Evolutionary conservation across 2,888 invertebrate species (phyloP).

Genomic region (Dorcus parallelipipedus): DNA sequence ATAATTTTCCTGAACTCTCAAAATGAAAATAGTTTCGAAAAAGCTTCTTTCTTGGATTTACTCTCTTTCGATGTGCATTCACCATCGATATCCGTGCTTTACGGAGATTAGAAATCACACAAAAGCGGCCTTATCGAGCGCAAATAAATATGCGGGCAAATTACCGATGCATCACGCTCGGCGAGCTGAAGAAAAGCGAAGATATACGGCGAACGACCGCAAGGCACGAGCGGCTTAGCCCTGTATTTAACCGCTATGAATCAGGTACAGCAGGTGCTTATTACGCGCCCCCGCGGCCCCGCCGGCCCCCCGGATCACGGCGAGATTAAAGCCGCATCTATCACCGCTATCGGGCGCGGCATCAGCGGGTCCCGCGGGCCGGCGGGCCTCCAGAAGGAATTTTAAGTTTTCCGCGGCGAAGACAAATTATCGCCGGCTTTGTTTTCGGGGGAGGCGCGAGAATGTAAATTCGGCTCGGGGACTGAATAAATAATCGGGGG

Average conservation of each 20-base stretch:
- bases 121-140: conserved; percentile 8
- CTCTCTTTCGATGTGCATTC: background rate
- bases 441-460: too few species aligned
- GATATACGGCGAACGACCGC: conserved; percentile 17
- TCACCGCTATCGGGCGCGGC: conserved; percentile 28
- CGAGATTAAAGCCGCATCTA: conserved; percentile 30
- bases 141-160: conserved; percentile 15
- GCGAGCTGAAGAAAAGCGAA: conserved; percentile 19
- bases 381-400: background rate
- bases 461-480: too few species aligned
- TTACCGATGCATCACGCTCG: conserved; percentile 17
- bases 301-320: conserved; percentile 19
- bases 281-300: conserved; percentile 29
- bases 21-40: too few species aligned
- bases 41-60: too few species aligned
- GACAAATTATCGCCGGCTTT: background rate
- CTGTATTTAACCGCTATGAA: conserved; percentile 44
- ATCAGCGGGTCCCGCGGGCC: conserved; percentile 20
- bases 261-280: conserved; percentile 45
- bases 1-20: too few species aligned
- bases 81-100: conserved; percentile 8
- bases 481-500: too few species aligned
- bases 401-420: background rate
- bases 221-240: conserved; percentile 35
- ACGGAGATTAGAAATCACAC: conserved; percentile 10